These are phyloP conservation scores for Clupea harengus DNA, from an alignment of 2,113 vertebrate genomes.

Conservation along the genomic window DNA sequence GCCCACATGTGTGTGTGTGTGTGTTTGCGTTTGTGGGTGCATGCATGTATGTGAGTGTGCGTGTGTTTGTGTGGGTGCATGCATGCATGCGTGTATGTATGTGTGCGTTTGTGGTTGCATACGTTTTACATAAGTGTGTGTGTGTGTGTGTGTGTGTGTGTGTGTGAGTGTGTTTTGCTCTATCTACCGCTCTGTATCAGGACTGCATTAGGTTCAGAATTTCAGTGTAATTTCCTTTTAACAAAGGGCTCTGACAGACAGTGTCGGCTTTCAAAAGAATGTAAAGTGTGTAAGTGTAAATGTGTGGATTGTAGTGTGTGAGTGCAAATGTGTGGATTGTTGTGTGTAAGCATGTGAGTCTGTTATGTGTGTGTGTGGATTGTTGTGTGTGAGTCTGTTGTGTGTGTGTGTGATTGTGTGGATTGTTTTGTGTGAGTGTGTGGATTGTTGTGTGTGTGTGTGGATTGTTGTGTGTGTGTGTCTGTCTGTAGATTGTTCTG, in stretches of 20 bases:
- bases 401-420: not conserved
- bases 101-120: not conserved
- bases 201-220: too few relatives aligned
- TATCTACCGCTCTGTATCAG: conserved; percentile 2
- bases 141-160: not conserved
- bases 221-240: too few relatives aligned
- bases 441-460: not conserved
- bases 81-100: not conserved
- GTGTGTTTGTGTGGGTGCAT: not conserved
- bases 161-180: not conserved
- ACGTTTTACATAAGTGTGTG: not conserved
- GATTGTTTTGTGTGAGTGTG: not conserved
- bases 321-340: not conserved
- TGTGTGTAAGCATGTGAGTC: not conserved
- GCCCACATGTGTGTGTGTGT: not conserved
- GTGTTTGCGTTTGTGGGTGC: not conserved
- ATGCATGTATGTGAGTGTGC: not conserved
- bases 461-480: not conserved
- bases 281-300: not conserved
- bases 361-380: not conserved
- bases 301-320: not conserved
- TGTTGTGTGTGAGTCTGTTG: not conserved
- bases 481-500: not conserved
- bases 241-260: too few relatives aligned
- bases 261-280: too few relatives aligned